Evolutionary conservation across 2,888 invertebrate species (phyloP).

Genomic region (Idaea biselata): DNA sequence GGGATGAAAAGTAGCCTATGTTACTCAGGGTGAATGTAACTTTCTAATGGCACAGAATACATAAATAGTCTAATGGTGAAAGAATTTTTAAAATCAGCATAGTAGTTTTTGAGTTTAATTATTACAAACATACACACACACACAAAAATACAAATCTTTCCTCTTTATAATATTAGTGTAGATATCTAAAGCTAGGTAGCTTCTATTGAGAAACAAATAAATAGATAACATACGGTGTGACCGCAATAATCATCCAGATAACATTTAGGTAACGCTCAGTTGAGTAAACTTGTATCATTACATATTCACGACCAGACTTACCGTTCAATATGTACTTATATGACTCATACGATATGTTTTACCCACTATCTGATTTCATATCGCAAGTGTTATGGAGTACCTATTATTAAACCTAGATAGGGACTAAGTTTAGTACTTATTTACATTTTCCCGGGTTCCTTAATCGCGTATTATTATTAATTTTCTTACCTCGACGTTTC

Average conservation of each 20-base stretch:
- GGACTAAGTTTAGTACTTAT: not conserved
- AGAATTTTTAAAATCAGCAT: no score
- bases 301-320: conserved; percentile 22
- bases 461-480: no score
- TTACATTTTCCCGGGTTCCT: no score
- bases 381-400: not conserved
- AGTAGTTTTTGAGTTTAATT: no score
- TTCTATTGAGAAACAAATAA: conserved; percentile 13
- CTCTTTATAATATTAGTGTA: no score
- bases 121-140: no score
- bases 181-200: not conserved
- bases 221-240: conserved; percentile 25
- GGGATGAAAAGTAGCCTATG: no score
- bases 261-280: conserved; percentile 34
- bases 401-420: not conserved
- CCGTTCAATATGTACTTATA: conserved; percentile 27
- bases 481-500: no score
- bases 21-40: no score
- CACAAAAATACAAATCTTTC: no score
- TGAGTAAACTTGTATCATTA: conserved; percentile 41
- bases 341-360: conserved; percentile 31
- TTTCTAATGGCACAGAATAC: no score
- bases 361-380: conserved; percentile 23
- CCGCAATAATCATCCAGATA: conserved; percentile 45
- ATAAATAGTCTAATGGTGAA: no score